phyloP scores from a whole-genome alignment of 2,888 invertebrate species.

The Tyria jacobaeae region DNA sequence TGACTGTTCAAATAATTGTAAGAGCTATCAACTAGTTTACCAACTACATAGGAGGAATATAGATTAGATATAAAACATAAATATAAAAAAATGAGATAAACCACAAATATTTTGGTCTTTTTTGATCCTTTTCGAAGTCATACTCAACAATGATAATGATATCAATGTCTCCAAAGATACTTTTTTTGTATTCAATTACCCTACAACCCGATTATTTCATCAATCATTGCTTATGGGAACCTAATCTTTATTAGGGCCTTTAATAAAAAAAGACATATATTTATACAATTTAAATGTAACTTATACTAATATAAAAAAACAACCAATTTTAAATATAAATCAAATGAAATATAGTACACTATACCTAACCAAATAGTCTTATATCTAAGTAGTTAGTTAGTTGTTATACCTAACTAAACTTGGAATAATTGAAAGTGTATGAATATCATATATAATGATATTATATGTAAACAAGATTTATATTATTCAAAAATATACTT shows the following conservation, averaged over 20 bases:
- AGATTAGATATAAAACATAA: not conserved
- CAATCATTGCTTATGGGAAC: not conserved
- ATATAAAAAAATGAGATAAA: no score
- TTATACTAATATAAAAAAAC: not conserved
- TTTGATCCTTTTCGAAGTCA: no score
- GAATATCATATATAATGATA: conserved; percentile 16
- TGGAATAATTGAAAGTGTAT: not conserved
- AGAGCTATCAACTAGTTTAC: not conserved
- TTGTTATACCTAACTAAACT: no score
- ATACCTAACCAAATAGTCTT: not conserved
- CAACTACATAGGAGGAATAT: not conserved
- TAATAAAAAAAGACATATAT: not conserved
- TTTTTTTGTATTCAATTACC: not conserved
- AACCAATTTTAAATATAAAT: not conserved
- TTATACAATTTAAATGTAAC: not conserved
- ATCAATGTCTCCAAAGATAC: no score
- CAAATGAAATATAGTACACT: not conserved
- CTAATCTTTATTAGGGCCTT: not conserved
- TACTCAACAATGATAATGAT: no score
- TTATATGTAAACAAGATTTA: conserved; percentile 34
- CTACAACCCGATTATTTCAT: not conserved
- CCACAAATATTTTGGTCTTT: not conserved
- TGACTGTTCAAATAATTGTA: no score
- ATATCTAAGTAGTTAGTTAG: no score
- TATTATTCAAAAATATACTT: conserved; percentile 47